A percentile compares a stretch with the other conserved stretches of the same genome.
These are phyloP conservation scores for Solenopsis fugax DNA, from an alignment of 1,140 invertebrate genomes.

Conservation along the genomic window DNA sequence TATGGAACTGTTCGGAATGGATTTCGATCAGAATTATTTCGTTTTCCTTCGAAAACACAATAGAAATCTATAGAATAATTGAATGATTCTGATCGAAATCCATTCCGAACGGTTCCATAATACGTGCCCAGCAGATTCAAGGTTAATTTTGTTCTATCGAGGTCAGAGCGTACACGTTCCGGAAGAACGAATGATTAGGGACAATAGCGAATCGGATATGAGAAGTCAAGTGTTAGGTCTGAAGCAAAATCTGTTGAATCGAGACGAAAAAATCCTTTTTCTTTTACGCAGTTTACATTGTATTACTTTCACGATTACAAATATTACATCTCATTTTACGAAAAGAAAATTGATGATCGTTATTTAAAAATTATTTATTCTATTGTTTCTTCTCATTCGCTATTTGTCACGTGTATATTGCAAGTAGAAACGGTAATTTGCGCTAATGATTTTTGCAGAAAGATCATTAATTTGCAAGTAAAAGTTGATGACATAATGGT, in stretches of 20 bases:
- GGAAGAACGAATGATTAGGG: conserved; percentile 35
- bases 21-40: too few species aligned
- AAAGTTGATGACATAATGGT: neutral
- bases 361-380: conserved; percentile 2
- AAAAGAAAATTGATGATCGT: neutral
- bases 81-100: too few species aligned
- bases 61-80: too few species aligned
- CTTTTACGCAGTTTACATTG: neutral
- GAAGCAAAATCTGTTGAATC: neutral
- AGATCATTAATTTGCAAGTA: conserved; percentile 8
- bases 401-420: neutral
- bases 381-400: neutral
- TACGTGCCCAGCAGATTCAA: neutral
- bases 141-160: conserved; percentile 18
- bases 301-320: neutral
- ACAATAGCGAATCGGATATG: conserved; percentile 24
- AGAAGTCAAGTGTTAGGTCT: conserved; percentile 1
- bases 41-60: too few species aligned
- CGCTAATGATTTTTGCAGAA: neutral
- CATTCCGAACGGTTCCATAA: too few species aligned
- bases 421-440: neutral
- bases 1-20: too few species aligned
- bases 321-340: neutral
- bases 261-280: neutral
- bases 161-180: neutral